These are phyloP conservation scores for Danio albolineatus DNA, from an alignment of 2,797 vertebrate species.

Conservation along the genomic window DNA sequence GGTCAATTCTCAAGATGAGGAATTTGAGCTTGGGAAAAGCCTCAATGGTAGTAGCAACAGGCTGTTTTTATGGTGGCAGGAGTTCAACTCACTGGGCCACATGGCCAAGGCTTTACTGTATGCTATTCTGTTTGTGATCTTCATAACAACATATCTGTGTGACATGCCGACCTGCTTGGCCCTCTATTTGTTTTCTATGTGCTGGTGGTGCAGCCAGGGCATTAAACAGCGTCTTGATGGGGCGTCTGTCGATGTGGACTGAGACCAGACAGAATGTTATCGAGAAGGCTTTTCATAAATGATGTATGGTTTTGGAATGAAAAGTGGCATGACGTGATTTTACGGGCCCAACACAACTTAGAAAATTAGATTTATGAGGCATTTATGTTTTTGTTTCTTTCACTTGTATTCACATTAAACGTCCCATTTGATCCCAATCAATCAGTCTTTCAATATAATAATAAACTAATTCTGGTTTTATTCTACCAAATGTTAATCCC, in stretches of 20 bases:
- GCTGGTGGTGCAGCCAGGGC: conserved; percentile 85
- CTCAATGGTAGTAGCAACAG: conserved; percentile 52
- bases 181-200: conserved; percentile 86
- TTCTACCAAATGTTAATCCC: background rate
- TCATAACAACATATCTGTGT: conserved; percentile 82
- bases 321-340: conserved; percentile 64
- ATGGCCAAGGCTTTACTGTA: conserved; percentile 79
- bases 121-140: conserved; percentile 82
- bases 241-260: conserved; percentile 56
- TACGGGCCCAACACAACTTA: conserved; percentile 70
- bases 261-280: background rate
- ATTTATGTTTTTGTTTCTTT: conserved; percentile 35
- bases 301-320: background rate
- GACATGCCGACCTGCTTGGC: conserved; percentile 87
- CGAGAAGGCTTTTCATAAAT: background rate
- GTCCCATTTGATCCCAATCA: conserved; percentile 37
- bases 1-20: background rate
- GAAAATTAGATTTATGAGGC: conserved; percentile 52
- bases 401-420: conserved; percentile 62
- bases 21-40: conserved; percentile 30
- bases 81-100: conserved; percentile 76
- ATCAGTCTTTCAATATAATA: background rate
- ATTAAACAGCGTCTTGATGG: conserved; percentile 72
- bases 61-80: conserved; percentile 64
- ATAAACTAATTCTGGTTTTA: background rate